Base-by-base conservation (phyloP, 2,888 invertebrate species). In the Macrosoma leucophasiata region DNA sequence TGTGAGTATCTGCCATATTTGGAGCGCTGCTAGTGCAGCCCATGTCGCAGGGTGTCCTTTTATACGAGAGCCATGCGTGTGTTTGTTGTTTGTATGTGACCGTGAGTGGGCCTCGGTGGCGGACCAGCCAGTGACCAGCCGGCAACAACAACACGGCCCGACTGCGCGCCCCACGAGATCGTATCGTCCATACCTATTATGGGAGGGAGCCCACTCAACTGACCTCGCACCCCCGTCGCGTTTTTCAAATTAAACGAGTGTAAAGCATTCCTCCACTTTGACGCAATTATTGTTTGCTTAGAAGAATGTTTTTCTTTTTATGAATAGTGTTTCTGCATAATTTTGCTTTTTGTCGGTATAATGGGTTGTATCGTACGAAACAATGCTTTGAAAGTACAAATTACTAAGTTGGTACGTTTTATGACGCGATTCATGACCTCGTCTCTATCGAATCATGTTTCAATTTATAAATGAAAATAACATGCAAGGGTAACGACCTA, bases 191-290 rank as follows among this genome's bases (percentile, higher is more conserved):
- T 57, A 61, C 67, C 67, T 71, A 72, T 72, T 75, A 77, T 64
- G 64, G 76, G 78, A 72, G 77, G 77, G 66, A 69, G 68, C 69
- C 69, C 67, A 70, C 76, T 72, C 68, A 67, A 66, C 70, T 77
- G 82, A 82, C 82, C 82, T 82, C 81, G 81, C 79, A 74, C 77
- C 82, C 82, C 81, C 78, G 71, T 79, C 77, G 77, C 79, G 78
- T 79, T 82, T 81, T 81, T 75, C 70, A 71, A 79, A 81, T 78
- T 78, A 82, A 75, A 70, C 66, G 64, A 63, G 70, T 71, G 64
- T 52, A 55, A 51, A 55, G 46, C 55, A 52, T 54, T 55, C 50
- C 46, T 49, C 43, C 46, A 50, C 69, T 58, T 68, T 73, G 68
- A 72, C 71, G 71, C 64, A 68, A 70, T 71, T 64, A 70, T 64